Evolutionary conservation across 2,797 vertebrate genomes (phyloP), one percentile per base, ranked within the genome.

Genomic region (Paedocypris micromegethes): DNA sequence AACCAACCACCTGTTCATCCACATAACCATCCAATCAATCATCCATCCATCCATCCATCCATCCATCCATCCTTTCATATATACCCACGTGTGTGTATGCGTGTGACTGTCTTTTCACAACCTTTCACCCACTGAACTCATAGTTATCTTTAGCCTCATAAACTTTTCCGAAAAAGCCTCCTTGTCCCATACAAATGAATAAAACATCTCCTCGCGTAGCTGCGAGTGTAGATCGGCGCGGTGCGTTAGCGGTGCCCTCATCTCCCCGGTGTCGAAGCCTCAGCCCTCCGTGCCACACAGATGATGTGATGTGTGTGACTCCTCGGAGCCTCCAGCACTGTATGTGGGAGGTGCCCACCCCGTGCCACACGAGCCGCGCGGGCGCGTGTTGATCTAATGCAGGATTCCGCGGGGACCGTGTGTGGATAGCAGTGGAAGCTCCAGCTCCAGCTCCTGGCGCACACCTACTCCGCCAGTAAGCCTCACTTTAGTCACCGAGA

Each of bases 401-500:
- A 37, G 74, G 80, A 58, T 79, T 82, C 75, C 76, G 79, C 62
- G 81, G 79, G 63, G 52, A 63, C 52, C 74, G 72, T 76, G 78
- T 79, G 78, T 6, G 53, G 5, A 55, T 64, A 77, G 79, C 78
- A 23, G 55, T 74, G 75, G 77, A 77, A 78, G 74, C 81, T 82
- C 80, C 83, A 80, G 86, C 80, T 85, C 74, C 81, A 80, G 23
- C 23, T 79, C 83, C 78, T 75, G 78, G 81, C 80, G 6, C 79
- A 83, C 81, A 42, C 77, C 74, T 65, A 65, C 79, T 41, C 75
- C 58, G 74, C 75, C 9, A 72, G 76, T 78, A 83, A 82, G 75
- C 40, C 78, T 76, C 82, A 83, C 83, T 84, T 82, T 82, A 80
- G 79, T 83, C 23, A 1, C 23, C 84, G 82, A 81, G 78, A 80